Conservation (phyloP, 2,888 invertebrate species). For the Drosophila limbata region DNA sequence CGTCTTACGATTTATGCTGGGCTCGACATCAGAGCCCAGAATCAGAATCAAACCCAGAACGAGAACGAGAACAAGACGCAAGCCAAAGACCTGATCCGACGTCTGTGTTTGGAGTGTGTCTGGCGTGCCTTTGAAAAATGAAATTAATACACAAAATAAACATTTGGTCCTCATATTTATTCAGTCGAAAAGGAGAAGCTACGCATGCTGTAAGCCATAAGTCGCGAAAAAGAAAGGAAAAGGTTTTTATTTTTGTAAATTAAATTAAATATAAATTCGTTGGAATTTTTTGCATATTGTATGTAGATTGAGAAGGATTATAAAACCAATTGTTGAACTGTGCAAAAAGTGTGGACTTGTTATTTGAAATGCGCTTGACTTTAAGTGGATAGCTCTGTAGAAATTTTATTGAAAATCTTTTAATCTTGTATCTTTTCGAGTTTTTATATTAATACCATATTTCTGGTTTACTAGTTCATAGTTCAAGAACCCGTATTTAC, state of each 20-base stretch:
- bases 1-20: slow-evolving; percentile 69
- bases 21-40: slow-evolving; percentile 21
- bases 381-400: neutral
- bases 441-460: neutral
- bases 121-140: slow-evolving; percentile 32
- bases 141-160: slow-evolving; percentile 71
- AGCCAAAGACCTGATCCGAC: neutral
- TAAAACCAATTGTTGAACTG: too few species aligned
- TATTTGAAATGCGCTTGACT: too few species aligned
- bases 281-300: neutral
- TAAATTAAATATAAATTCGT: slow-evolving; percentile 10
- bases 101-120: slow-evolving; percentile 2
- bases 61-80: neutral
- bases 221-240: slow-evolving; percentile 5
- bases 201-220: slow-evolving; percentile 8
- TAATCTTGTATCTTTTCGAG: neutral
- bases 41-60: slow-evolving; percentile 8
- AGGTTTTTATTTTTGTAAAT: neutral
- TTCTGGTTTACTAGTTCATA: neutral
- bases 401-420: neutral
- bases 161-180: slow-evolving; percentile 48
- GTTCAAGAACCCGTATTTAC: slow-evolving; percentile 9
- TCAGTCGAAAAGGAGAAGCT: slow-evolving; percentile 19
- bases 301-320: neutral
- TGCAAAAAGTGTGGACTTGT: too few species aligned